These are phyloP conservation scores for Lophius americanus DNA, from an alignment of 2,797 vertebrate genomes.

Conservation along the genomic window DNA sequence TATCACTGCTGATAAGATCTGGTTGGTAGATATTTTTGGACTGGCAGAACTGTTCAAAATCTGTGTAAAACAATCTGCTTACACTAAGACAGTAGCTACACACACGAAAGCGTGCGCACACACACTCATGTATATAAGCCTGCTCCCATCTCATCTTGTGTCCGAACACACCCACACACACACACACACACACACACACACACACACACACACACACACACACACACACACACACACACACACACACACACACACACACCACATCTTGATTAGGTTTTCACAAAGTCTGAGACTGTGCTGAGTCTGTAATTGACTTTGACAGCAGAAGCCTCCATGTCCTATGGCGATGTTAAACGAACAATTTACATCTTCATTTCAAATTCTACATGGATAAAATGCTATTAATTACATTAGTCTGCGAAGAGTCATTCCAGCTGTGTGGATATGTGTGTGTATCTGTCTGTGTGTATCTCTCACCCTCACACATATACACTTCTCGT, in stretches of 20 bases:
- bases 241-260: conserved; percentile 39
- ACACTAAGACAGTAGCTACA: conserved; percentile 37
- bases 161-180: conserved; percentile 11
- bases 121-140: conserved; percentile 2
- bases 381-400: conserved; percentile 86
- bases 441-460: conserved; percentile 51
- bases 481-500: conserved; percentile 65
- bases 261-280: conserved; percentile 84
- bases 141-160: no score
- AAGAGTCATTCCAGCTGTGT: conserved; percentile 79
- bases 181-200: conserved; percentile 11
- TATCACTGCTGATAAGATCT: conserved; percentile 61
- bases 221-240: conserved; percentile 35
- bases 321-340: conserved; percentile 83
- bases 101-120: background rate
- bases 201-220: conserved; percentile 15
- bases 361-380: conserved; percentile 89
- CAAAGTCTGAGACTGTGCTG: conserved; percentile 80
- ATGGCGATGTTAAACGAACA: conserved; percentile 87
- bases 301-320: conserved; percentile 87
- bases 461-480: conserved; percentile 21
- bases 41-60: conserved; percentile 47
- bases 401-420: conserved; percentile 85
- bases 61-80: conserved; percentile 51
- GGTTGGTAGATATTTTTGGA: conserved; percentile 63